Evolutionary conservation across 2,888 invertebrate genomes (phyloP), one percentile per base, ranked within the genome.

Genomic region (Hecatera dysodea): DNA sequence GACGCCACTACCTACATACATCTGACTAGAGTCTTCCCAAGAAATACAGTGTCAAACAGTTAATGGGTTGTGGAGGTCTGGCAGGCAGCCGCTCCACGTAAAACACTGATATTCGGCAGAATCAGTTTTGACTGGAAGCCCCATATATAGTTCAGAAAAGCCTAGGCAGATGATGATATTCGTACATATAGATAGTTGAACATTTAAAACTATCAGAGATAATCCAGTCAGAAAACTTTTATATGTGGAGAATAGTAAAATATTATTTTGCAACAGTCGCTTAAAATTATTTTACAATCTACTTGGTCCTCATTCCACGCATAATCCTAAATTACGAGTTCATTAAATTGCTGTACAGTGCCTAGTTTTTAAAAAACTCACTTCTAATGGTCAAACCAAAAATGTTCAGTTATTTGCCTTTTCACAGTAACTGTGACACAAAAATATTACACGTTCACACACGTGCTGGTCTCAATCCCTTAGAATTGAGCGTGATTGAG

Each of bases 401-500:
- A 27, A 60, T 27, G 17, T 8, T 12, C 9, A 22, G 39, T 29
- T 59, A 60, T 53, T 71, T 42, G 22, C 4, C 7, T 55, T 56
- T 52, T 48, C 24, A 52, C n/a, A 33, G 9, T 24, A 63, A 63
- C 22, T n/a, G n/a, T n/a, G n/a, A n/a, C n/a, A n/a, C n/a, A n/a
- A n/a, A n/a, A n/a, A n/a, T n/a, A n/a, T n/a, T n/a, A n/a, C n/a
- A n/a, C n/a, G 81, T 68, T 65, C 67, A 71, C 61, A 72, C 71
- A 71, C n/a, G 59, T 52, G 64, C 57, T 15, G 50, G 67, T 15
- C 42, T 19, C 60, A 74, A 72, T 68, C 71, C 71, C 74, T 73
- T 55, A 61, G 57, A 57, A 77, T 60, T 55, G 60, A 68, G 52
- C 66, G 73, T 83, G 81, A 84, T 78, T 77, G 66, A 80, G 81